A percentile compares a stretch with the other conserved stretches of the same genome.
Conservation (phyloP, 2,797 vertebrate species). For the Scarus forsteni region DNA sequence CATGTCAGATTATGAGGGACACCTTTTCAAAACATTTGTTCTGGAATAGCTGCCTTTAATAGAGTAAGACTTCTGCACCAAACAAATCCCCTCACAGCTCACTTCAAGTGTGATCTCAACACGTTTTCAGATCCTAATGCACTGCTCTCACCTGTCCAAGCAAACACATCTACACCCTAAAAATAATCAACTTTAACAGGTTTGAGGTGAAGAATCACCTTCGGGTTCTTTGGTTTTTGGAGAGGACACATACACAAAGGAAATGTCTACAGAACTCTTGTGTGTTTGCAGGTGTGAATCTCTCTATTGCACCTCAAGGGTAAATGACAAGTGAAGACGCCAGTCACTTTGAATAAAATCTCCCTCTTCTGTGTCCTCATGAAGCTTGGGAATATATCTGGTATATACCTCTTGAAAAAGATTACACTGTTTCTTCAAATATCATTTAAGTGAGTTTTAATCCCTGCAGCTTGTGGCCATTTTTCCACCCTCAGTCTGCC, state of each 20-base stretch:
- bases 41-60: too few relatives aligned
- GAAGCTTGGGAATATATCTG: not conserved
- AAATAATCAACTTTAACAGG: not conserved
- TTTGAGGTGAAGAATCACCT: not conserved
- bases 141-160: slow-evolving; percentile 1
- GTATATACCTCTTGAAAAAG: not conserved
- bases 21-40: not conserved
- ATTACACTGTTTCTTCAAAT: too few relatives aligned
- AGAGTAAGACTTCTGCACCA: not conserved
- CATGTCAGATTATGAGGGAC: not conserved
- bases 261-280: slow-evolving; percentile 1
- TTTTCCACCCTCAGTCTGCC: too few relatives aligned
- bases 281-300: slow-evolving; percentile 22
- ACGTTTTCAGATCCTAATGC: not conserved
- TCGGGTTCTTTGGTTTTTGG: slow-evolving; percentile 5
- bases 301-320: slow-evolving; percentile 7
- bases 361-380: not conserved
- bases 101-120: not conserved
- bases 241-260: not conserved
- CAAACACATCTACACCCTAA: slow-evolving; percentile 2
- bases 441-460: too few relatives aligned
- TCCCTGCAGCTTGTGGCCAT: too few relatives aligned
- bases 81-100: not conserved
- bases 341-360: not conserved
- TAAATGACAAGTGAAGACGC: slow-evolving; percentile 11